These are phyloP conservation scores for Timema podura DNA, from an alignment of 2,888 invertebrate species.

Conservation along the genomic window DNA sequence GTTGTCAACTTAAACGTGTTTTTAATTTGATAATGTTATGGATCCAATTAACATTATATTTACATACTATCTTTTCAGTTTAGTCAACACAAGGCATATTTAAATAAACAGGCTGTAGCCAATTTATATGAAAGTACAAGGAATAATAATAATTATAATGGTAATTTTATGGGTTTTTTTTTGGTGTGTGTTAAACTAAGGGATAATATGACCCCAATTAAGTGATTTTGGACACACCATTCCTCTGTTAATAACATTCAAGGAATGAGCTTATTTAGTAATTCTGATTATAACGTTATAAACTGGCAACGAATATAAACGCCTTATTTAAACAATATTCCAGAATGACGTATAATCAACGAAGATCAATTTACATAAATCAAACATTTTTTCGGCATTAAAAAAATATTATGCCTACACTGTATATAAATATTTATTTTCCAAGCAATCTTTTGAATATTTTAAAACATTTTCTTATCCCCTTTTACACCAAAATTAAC, in stretches of 20 bases:
- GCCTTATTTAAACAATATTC: conserved; percentile 1
- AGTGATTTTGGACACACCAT: conserved; percentile 1
- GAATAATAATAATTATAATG: background rate
- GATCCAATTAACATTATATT: background rate
- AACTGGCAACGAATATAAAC: background rate
- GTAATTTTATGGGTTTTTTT: background rate
- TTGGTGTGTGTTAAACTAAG: background rate
- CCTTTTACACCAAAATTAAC: background rate
- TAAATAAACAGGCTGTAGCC: background rate
- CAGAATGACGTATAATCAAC: background rate
- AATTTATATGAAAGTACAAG: background rate
- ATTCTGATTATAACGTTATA: background rate
- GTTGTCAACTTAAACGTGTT: background rate
- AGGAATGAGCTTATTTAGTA: conserved; percentile 9
- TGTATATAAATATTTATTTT: too few species aligned
- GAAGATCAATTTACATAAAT: conserved; percentile 15
- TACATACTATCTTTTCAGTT: background rate
- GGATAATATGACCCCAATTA: background rate
- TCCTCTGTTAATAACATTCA: background rate
- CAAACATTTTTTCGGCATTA: background rate
- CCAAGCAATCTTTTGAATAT: too few species aligned
- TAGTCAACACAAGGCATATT: background rate
- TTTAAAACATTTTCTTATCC: background rate
- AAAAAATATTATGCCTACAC: too few species aligned
- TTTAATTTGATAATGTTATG: conserved; percentile 10